phyloP scores from a whole-genome alignment of 2,797 vertebrate species.

The Dromococcyx pavoninus region DNA sequence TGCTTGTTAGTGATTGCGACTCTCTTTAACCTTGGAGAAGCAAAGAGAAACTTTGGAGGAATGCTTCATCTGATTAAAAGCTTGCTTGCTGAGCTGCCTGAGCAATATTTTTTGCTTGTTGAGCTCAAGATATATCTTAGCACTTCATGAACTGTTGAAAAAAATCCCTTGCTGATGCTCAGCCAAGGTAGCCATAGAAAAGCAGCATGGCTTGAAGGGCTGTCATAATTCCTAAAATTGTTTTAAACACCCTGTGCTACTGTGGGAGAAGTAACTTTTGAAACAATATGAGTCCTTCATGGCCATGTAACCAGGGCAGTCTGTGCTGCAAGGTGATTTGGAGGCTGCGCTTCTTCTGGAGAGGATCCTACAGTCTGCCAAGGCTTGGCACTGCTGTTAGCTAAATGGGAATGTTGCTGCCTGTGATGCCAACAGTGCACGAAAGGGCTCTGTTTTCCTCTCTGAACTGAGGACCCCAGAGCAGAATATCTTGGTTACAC shows the following conservation, averaged over 20 bases:
- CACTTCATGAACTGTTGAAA: constrained; percentile 28
- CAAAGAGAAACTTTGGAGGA: neutral
- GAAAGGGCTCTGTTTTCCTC: neutral
- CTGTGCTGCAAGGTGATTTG: neutral
- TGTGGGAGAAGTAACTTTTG: neutral
- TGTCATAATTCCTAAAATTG: constrained; percentile 15
- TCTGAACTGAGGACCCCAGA: constrained; percentile 39
- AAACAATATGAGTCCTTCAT: neutral
- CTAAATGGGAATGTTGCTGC: neutral
- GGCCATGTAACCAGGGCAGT: neutral
- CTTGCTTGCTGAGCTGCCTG: neutral
- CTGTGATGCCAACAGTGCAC: neutral
- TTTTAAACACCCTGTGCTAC: neutral
- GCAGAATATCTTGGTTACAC: constrained; percentile 46
- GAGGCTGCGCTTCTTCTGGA: neutral
- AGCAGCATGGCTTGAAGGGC: neutral
- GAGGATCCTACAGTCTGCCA: neutral
- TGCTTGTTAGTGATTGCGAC: neutral
- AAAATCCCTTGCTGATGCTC: neutral
- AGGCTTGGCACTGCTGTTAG: neutral
- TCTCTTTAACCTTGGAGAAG: neutral
- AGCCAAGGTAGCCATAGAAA: constrained; percentile 18
- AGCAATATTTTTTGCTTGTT: neutral
- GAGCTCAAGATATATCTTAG: neutral
- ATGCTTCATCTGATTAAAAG: neutral